Percentiles rank a stretch among this genome's conserved stretches.
Evolutionary conservation across 2,888 invertebrate species (phyloP).

Genomic region (Nephrotoma flavescens): DNA sequence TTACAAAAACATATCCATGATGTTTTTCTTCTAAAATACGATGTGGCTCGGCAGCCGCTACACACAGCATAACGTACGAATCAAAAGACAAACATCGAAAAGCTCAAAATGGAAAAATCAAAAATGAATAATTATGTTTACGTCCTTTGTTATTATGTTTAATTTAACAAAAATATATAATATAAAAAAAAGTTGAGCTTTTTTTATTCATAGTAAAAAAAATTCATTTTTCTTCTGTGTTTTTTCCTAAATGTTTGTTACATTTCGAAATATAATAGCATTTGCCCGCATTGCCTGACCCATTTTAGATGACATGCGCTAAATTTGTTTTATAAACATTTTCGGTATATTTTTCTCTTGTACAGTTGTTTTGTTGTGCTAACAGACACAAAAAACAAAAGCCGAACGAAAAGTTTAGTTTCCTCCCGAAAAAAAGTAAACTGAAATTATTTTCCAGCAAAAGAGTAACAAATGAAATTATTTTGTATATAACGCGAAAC

Average conservation of each 20-base stretch:
- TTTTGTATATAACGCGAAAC: neutral
- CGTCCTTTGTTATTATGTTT: neutral
- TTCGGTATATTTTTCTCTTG: neutral
- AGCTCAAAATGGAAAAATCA: neutral
- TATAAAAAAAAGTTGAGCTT: neutral
- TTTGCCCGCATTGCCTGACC: slow-evolving; percentile 6
- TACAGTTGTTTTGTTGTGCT: neutral
- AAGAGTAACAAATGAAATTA: neutral
- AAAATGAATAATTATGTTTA: neutral
- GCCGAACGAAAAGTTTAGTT: neutral
- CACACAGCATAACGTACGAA: neutral
- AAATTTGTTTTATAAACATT: neutral
- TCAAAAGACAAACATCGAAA: neutral
- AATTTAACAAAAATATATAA: neutral
- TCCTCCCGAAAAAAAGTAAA: neutral
- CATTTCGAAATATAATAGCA: neutral
- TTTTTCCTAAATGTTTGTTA: neutral
- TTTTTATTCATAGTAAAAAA: neutral
- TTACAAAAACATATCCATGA: neutral
- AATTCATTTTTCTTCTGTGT: neutral
- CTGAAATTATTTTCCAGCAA: neutral
- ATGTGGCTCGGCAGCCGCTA: neutral
- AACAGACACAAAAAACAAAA: neutral
- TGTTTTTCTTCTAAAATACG: neutral
- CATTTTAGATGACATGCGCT: slow-evolving; percentile 5